Conservation (phyloP, 2,888 invertebrate genomes). For the Gortyna flavago region DNA sequence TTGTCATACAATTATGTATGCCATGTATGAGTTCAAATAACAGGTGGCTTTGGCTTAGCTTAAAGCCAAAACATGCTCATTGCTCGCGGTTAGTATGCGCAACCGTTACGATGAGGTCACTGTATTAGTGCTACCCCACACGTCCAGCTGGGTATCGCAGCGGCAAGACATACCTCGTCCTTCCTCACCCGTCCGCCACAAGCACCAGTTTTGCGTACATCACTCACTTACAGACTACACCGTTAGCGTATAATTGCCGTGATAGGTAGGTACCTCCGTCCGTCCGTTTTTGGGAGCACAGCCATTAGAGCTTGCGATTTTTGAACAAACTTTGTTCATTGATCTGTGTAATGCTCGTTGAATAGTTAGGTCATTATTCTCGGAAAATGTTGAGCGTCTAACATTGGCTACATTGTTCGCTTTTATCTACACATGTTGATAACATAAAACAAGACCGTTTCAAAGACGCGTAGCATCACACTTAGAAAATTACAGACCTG, state of each 20-base stretch:
- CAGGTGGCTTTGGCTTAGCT: conserved; percentile 58
- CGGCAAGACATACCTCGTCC: conserved; percentile 64
- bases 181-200: conserved; percentile 69
- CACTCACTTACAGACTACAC: conserved; percentile 69
- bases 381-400: conserved; percentile 39
- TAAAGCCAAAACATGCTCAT: conserved; percentile 60
- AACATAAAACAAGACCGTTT: conserved; percentile 20
- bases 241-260: conserved; percentile 82
- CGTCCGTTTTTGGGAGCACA: conserved; percentile 55
- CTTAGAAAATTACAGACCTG: conserved; percentile 20
- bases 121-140: conserved; percentile 75
- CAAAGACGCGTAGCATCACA: conserved; percentile 15
- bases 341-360: conserved; percentile 61
- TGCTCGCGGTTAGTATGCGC: conserved; percentile 66
- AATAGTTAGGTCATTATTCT: conserved; percentile 62
- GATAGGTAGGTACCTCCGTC: too few species aligned
- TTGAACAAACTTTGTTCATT: conserved; percentile 62
- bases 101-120: conserved; percentile 78
- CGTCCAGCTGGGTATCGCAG: conserved; percentile 72
- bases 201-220: conserved; percentile 57
- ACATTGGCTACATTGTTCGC: conserved; percentile 36
- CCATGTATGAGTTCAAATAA: conserved; percentile 49
- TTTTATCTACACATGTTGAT: conserved; percentile 33
- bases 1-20: conserved; percentile 53
- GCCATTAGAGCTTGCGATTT: conserved; percentile 62